Evolutionary conservation across 2,113 vertebrate genomes (phyloP).

Genomic region (Pelusios castaneus): DNA sequence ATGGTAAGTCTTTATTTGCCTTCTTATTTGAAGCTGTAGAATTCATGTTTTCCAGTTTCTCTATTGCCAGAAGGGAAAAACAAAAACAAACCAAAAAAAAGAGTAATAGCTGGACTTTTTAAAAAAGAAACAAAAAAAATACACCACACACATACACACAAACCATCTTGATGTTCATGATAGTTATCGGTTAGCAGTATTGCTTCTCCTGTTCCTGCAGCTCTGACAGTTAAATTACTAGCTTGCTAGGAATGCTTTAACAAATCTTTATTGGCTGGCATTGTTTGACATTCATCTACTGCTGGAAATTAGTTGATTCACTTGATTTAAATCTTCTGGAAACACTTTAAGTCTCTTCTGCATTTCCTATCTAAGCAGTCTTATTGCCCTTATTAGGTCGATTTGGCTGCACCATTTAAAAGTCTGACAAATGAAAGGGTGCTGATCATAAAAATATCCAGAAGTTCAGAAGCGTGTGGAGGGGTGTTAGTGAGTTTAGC

Average conservation of each 20-base stretch:
- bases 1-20: too few species aligned
- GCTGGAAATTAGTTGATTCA: not conserved
- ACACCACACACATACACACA: not conserved
- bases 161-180: not conserved
- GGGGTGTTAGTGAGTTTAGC: not conserved
- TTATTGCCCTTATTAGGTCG: not conserved
- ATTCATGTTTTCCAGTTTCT: not conserved
- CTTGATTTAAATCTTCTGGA: not conserved
- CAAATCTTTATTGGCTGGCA: not conserved
- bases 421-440: not conserved
- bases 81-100: not conserved
- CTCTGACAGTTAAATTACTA: not conserved
- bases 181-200: not conserved
- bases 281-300: not conserved
- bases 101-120: fast-evolving
- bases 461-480: not conserved
- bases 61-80: not conserved
- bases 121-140: not conserved
- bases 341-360: not conserved
- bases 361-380: not conserved
- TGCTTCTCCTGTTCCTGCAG: not conserved
- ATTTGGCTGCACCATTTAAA: not conserved
- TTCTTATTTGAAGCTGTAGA: too few species aligned
- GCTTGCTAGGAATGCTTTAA: not conserved
- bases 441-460: not conserved